Evolutionary conservation across 2,113 vertebrate genomes (phyloP).

Genomic region (Dryoscopus gambensis): DNA sequence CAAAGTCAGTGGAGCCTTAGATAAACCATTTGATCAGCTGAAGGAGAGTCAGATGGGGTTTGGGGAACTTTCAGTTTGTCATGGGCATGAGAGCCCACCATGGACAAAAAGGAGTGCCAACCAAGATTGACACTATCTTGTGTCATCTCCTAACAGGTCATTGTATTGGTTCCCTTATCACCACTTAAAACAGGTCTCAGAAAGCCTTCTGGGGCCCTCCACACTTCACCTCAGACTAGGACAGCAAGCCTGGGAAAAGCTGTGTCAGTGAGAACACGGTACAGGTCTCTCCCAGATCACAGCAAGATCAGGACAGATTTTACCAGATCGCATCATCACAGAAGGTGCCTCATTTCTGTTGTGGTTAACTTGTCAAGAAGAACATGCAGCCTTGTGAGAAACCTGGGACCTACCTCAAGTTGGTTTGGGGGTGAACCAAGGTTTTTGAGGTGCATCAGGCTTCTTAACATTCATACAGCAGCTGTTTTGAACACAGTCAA

Average conservation of each 20-base stretch:
- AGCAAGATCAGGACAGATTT: not conserved
- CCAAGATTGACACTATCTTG: not conserved
- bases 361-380: not conserved
- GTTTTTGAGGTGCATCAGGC: not conserved
- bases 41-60: not conserved
- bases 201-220: not conserved
- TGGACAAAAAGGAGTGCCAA: not conserved
- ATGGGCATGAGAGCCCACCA: not conserved
- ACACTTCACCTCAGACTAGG: too few species aligned
- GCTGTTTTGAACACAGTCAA: not conserved
- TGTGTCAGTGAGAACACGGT: not conserved
- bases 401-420: not conserved
- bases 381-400: not conserved
- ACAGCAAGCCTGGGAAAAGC: not conserved
- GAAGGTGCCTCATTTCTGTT: not conserved
- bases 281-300: not conserved
- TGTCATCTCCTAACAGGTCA: not conserved
- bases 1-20: not conserved
- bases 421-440: not conserved
- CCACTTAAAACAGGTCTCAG: not conserved
- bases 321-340: not conserved
- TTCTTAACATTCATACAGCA: not conserved
- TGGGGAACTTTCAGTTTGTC: not conserved
- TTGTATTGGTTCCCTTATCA: accelerated
- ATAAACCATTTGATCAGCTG: not conserved